These are phyloP conservation scores for Porites rus DNA, from an alignment of 92 coral and sea anemone species.

Conservation along the genomic window DNA sequence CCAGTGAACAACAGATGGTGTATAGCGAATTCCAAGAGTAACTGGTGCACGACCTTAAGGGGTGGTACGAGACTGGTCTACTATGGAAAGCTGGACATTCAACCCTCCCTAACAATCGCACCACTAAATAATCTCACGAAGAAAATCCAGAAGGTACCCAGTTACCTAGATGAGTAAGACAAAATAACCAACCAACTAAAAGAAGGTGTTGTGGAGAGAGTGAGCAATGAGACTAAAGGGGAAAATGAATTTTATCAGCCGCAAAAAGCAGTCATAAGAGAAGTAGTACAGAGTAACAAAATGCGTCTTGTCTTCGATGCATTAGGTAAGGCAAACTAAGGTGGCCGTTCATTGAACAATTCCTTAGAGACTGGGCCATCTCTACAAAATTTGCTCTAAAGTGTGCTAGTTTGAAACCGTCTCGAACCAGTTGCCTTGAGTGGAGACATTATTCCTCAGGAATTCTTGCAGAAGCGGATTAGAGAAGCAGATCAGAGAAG, in stretches of 20 bases:
- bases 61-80: constrained; percentile 43
- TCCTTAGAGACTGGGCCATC: no score
- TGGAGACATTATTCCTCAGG: not conserved
- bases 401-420: no score
- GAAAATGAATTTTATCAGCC: not conserved
- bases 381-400: no score
- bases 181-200: not conserved
- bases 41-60: no score
- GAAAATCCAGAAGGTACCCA: no score
- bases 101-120: constrained; percentile 42
- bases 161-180: not conserved
- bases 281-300: no score
- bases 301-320: not conserved
- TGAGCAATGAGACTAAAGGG: not conserved
- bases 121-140: not conserved
- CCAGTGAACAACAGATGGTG: constrained; percentile 30
- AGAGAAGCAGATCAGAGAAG: no score
- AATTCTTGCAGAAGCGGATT: not conserved
- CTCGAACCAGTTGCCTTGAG: constrained; percentile 12
- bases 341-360: not conserved
- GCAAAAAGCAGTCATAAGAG: constrained; percentile 11
- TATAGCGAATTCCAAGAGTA: not conserved
- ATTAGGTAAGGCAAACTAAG: not conserved
- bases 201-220: not conserved
- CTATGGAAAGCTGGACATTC: constrained; percentile 52